A percentile compares a stretch with the other conserved stretches of the same genome.
Conservation (phyloP, 2,113 vertebrate genomes). For the Pygoscelis antarcticus region DNA sequence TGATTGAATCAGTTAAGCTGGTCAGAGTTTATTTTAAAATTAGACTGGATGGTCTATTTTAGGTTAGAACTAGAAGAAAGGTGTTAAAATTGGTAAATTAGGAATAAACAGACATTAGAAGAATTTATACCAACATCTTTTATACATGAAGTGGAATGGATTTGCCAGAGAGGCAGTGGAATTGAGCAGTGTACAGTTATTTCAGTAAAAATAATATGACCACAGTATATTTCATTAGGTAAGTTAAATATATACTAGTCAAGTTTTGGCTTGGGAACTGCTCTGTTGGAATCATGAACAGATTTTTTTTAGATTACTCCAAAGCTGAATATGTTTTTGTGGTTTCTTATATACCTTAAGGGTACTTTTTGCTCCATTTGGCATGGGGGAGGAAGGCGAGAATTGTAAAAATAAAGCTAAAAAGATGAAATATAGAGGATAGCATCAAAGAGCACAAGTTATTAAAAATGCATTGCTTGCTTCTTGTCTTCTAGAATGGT, state of each 20-base stretch:
- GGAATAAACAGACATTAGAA: neutral
- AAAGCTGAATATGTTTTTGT: neutral
- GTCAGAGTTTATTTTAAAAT: neutral
- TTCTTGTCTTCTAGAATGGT: neutral
- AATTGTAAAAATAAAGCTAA: neutral
- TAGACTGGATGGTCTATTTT: neutral
- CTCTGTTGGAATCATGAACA: neutral
- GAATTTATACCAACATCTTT: neutral
- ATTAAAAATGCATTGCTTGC: neutral
- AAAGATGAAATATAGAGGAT: neutral
- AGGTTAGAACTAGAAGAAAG: neutral
- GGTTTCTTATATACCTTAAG: neutral
- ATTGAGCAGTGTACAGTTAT: neutral
- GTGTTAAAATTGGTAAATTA: neutral
- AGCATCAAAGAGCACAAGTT: neutral
- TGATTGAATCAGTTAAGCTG: neutral
- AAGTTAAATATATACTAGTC: neutral
- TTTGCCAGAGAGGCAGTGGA: neutral
- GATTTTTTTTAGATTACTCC: neutral
- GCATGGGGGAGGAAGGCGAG: neutral
- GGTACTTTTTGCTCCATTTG: neutral
- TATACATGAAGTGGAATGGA: neutral
- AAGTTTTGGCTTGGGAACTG: neutral
- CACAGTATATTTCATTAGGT: neutral
- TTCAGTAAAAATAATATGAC: neutral